These are phyloP conservation scores for Drosophila multiciliata DNA, from an alignment of 2,888 invertebrate species.

Conservation along the genomic window DNA sequence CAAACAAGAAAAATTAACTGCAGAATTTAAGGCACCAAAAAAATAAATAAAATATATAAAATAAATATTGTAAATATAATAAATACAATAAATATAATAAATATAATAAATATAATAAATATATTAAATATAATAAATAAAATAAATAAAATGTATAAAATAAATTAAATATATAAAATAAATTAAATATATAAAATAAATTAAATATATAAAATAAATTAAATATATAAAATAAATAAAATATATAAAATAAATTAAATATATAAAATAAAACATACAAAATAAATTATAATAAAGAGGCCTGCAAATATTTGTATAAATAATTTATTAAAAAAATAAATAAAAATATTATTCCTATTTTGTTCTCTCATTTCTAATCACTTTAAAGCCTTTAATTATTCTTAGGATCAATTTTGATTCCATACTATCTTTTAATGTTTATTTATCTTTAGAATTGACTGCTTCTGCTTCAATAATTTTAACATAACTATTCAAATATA, in stretches of 20 bases:
- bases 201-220: no score
- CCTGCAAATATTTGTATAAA: no score
- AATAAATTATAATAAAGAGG: not conserved
- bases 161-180: no score
- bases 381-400: not conserved
- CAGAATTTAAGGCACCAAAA: not conserved
- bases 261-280: fast-evolving
- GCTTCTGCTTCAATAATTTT: not conserved
- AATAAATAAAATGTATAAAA: no score
- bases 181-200: no score
- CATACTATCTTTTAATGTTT: not conserved
- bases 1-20: not conserved
- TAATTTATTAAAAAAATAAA: not conserved
- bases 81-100: no score
- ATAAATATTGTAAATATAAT: no score
- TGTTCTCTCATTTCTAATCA: not conserved
- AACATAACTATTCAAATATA: not conserved
- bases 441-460: not conserved
- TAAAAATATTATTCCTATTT: not conserved
- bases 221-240: no score
- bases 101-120: no score
- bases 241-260: no score
- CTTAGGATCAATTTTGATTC: not conserved
- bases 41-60: no score
- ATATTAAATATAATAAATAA: no score